A percentile compares a stretch with the other conserved stretches of the same genome.
These are phyloP conservation scores for Malurus alboscapulatus DNA, from an alignment of 2,113 vertebrate genomes.

Conservation along the genomic window DNA sequence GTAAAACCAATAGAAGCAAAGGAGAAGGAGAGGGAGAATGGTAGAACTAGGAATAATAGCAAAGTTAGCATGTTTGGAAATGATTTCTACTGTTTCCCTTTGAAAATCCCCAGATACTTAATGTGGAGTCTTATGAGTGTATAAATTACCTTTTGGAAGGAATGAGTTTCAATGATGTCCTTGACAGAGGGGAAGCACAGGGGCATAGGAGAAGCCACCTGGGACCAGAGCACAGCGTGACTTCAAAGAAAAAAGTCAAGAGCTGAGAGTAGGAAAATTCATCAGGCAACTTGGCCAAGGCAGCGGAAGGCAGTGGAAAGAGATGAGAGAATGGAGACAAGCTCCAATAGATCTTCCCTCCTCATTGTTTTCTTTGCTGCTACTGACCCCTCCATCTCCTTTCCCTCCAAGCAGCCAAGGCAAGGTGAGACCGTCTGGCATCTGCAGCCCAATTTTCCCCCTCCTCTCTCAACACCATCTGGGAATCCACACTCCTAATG, in stretches of 20 bases:
- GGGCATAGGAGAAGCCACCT: constrained; percentile 32
- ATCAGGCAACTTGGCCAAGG: constrained; percentile 38
- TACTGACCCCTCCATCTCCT: constrained; percentile 23
- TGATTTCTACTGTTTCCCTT: constrained; percentile 34
- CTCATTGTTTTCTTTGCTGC: constrained; percentile 17
- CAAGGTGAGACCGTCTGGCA: constrained; percentile 47
- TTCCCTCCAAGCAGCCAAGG: background rate
- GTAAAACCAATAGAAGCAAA: constrained; percentile 7
- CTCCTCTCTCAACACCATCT: background rate
- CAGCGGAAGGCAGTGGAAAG: constrained; percentile 11
- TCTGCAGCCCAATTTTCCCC: background rate
- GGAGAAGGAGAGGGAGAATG: background rate
- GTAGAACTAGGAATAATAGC: background rate
- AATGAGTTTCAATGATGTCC: constrained; percentile 46
- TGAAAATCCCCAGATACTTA: constrained; percentile 45
- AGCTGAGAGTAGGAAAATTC: constrained; percentile 50
- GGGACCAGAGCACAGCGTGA: constrained; percentile 1
- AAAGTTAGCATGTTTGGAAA: constrained; percentile 49
- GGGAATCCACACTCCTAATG: constrained; percentile 39
- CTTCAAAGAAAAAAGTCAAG: constrained; percentile 40
- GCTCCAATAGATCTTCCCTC: constrained; percentile 46
- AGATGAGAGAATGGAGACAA: constrained; percentile 36
- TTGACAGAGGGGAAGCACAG: constrained; percentile 25
- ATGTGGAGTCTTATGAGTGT: background rate
- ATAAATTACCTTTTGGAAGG: constrained; percentile 45